Base-by-base conservation (phyloP, 2,113 vertebrate genomes). In the Dinomys branickii region DNA sequence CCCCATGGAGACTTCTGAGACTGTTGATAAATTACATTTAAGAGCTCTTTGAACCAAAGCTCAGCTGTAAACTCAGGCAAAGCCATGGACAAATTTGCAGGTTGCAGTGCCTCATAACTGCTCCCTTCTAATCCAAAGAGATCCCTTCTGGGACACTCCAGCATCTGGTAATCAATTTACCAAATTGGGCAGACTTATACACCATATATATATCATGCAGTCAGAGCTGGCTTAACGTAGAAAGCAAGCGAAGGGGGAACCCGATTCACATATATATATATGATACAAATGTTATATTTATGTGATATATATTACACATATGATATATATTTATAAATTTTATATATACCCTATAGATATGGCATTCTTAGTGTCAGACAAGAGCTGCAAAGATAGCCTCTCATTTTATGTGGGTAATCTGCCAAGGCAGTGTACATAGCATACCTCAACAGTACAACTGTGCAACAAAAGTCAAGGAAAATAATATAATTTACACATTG, bases 1-100 rank as follows among this genome's bases (percentile, higher is more conserved):
- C 41, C 61, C 95, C 93, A 96, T 54, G 77, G 96, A 94, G 95
- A 91, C 73, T 88, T 92, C 85, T 69, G 88, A 94, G 47, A 38
- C 88, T 96, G 73, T 44, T 94, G 69, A 91, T 81, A 97, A 98
- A 98, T 97, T 85, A 93, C 44, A 78, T 97, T 98, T 98, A 96
- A 80, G 97, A 98, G 71, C 14, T 94, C 97, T 89, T 94, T 44
- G 19, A 84, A 47, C 75, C 94, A 91, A 71, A 90, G 77, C 65
- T 96, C 94, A 83, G 33, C 95, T 96, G 94, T 91, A 98, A 98
- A 97, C 97, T 94, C 65, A 92, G 50, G 33, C 83, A 95, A 95
- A 98, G 94, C 7, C 86, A 96, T 52, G 85, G 97, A 96, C 85
- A 98, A 94, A 73, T 97, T 93, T 71, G 7, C 82, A 94, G 94